phyloP scores from a whole-genome alignment of 2,113 vertebrate genomes.

The Odocoileus virginianus region DNA sequence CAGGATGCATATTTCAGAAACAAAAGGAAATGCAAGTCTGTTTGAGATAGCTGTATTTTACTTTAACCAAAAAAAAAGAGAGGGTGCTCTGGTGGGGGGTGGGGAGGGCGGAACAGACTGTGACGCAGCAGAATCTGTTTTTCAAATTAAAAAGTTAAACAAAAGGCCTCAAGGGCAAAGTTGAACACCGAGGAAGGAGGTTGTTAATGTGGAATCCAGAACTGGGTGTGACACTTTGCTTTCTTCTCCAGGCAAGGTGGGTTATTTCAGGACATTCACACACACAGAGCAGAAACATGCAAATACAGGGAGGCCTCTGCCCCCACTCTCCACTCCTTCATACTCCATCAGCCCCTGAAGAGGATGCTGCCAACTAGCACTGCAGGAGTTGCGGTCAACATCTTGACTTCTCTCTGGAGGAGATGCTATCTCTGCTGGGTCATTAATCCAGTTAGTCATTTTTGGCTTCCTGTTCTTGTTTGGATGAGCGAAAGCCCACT shows the following conservation, averaged over 20 bases:
- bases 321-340: background rate
- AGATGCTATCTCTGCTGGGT: background rate
- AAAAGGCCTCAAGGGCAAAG: conserved; percentile 83
- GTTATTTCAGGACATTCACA: conserved; percentile 84
- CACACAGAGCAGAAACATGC: conserved; percentile 51
- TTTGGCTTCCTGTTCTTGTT: conserved; percentile 39
- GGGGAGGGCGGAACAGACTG: conserved; percentile 39
- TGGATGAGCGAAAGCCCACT: background rate
- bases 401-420: background rate
- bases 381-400: background rate
- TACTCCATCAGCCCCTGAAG: background rate
- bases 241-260: conserved; percentile 73
- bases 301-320: conserved; percentile 30
- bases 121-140: conserved; percentile 76
- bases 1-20: conserved; percentile 25
- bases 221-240: conserved; percentile 82
- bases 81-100: background rate
- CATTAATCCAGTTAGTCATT: background rate
- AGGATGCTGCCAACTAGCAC: background rate
- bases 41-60: conserved; percentile 30
- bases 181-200: conserved; percentile 83
- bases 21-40: conserved; percentile 4
- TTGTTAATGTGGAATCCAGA: conserved; percentile 86
- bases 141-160: conserved; percentile 82
- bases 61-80: background rate